Evolutionary conservation across 2,888 invertebrate genomes (phyloP), one percentile per base, ranked within the genome.

Genomic region (Anarsia innoxiella): DNA sequence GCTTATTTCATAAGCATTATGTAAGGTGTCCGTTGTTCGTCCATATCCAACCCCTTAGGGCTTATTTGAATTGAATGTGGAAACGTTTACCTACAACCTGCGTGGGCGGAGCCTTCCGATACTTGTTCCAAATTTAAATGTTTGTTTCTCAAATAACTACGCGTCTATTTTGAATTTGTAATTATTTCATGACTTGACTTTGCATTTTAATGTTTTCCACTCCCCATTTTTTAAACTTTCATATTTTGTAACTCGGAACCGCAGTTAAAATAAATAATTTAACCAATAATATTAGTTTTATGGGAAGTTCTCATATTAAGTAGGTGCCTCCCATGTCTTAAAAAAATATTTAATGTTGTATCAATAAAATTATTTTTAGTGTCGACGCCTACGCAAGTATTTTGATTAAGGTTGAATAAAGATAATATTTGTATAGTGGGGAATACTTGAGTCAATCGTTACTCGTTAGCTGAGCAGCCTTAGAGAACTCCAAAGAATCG

Each of bases 401-500:
- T 34, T 27, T 46, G 43, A 44, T 39, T 57, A 62, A 65, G 60
- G 46, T 54, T 53, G 53, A 56, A 54, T 53, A 53, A 51, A 51
- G 54, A 60, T 53, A 59, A 62, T 56, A 65, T 71, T 63, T 67
- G 62, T 66, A 53, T 60, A 39, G 60, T 65, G 65, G 59, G 68
- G 65, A 65, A 70, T 65, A 64, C 72, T 72, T 53, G 54, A 73
- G 65, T 76, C 76, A 73, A 74, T 75, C 71, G 70, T 67, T 59
- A 71, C 76, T 82, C 79, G 78, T 82, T 82, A 82, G 75, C 61
- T 62, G 60, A 63, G 51, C 55, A 55, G 61, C 52, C 61, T 58
- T 60, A 74, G 69, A 70, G 66, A 70, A 71, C 69, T 66, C 63
- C 68, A 73, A 75, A 79, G 77, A 79, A 73, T 71, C 68, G 62